A percentile compares a stretch with the other conserved stretches of the same genome.
phyloP scores from a whole-genome alignment of 2,888 invertebrate species.

The Ophion ellenae region DNA sequence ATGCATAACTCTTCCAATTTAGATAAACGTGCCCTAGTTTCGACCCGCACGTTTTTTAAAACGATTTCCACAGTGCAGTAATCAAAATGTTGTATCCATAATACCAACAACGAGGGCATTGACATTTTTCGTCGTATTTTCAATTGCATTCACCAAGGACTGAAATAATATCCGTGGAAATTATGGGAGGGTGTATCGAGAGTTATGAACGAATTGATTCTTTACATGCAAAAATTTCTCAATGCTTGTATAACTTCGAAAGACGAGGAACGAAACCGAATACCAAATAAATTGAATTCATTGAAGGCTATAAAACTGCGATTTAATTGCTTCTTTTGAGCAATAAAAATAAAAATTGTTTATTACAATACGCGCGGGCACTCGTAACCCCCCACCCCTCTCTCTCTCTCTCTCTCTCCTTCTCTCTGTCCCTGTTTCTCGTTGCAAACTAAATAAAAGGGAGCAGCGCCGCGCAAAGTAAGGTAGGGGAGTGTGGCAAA shows the following conservation, averaged over 20 bases:
- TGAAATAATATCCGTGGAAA: background rate
- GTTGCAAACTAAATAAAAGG: slow-evolving; percentile 31
- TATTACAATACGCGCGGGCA: slow-evolving; percentile 17
- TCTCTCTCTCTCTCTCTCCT: background rate
- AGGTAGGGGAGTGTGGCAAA: slow-evolving; percentile 40
- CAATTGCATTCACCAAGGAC: background rate
- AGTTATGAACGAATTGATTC: background rate
- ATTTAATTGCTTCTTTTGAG: slow-evolving; percentile 38
- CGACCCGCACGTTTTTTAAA: no score
- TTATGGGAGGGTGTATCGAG: no score
- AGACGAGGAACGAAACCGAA: background rate
- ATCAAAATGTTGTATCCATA: no score
- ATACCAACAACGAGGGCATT: no score
- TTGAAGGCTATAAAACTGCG: slow-evolving; percentile 27
- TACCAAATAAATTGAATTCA: slow-evolving; percentile 15
- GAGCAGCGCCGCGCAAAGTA: slow-evolving; percentile 14
- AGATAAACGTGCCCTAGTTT: no score
- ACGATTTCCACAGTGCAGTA: no score
- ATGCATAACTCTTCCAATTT: no score
- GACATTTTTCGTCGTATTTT: background rate
- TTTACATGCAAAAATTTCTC: background rate
- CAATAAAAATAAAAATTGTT: slow-evolving; percentile 40
- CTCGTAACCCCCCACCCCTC: background rate
- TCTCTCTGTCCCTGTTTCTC: slow-evolving; percentile 5
- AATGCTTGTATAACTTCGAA: background rate